Percentiles rank a stretch among this genome's conserved stretches.
Conservation (phyloP, 2,113 vertebrate genomes). For the Sitta europaea region DNA sequence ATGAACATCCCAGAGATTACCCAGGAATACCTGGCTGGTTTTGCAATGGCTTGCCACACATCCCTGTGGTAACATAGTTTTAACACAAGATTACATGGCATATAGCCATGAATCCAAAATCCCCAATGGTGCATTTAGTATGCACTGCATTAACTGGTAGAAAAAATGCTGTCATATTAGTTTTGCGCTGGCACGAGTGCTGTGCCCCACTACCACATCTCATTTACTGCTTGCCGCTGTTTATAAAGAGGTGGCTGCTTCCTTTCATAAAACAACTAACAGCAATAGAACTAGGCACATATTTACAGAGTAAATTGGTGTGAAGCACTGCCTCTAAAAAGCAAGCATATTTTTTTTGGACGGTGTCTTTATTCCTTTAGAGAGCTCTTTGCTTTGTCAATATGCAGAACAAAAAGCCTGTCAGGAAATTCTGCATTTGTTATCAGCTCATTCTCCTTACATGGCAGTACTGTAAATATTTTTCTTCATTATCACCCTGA, state of each 20-base stretch:
- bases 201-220: background rate
- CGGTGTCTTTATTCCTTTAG: background rate
- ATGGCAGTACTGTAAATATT: conserved; percentile 57
- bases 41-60: background rate
- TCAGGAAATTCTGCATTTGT: background rate
- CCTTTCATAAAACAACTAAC: background rate
- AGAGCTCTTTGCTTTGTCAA: background rate
- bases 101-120: background rate
- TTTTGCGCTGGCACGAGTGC: background rate
- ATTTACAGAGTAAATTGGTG: background rate
- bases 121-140: background rate
- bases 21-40: background rate
- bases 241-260: background rate
- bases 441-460: conserved; percentile 27
- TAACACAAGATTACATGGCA: background rate
- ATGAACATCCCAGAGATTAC: background rate
- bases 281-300: background rate
- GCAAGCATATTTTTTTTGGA: background rate
- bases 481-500: conserved; percentile 49
- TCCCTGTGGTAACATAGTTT: background rate
- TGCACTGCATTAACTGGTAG: background rate
- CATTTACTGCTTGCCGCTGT: background rate
- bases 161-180: background rate
- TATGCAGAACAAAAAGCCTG: background rate
- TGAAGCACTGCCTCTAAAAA: background rate